Evolutionary conservation across 2,113 vertebrate species (phyloP), one percentile per base, ranked within the genome.

Genomic region (Marmota monax): DNA sequence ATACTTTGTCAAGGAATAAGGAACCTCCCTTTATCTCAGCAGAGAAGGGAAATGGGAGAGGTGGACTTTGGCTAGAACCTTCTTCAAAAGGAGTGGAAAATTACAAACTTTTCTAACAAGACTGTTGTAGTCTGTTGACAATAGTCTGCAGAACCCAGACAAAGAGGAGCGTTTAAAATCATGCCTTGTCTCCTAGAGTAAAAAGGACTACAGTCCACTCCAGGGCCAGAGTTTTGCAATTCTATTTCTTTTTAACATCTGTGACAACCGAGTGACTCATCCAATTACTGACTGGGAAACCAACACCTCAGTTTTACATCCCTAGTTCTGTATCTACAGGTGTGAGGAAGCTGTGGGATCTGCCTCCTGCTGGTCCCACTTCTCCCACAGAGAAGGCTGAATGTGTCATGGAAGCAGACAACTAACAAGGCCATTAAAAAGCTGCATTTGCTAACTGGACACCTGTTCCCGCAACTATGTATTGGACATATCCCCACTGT

Each of bases 301-400:
- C 42, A 88, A 89, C 78, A 94, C 88, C 86, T 96, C 84, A 77
- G 84, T 84, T 83, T 95, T 92, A 79, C 96, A 83, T 91, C 72
- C 96, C 85, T 34, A 37, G 0, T 73, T 79, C 83, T 73, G n/a
- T 77, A 97, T 96, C 95, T 74, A 77, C 96, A 90, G 87, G 48
- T 63, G 34, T 90, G n/a, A 97, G 93, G 76, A 97, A 97, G 79
- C 93, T 91, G 85, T 63, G 61, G 13, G 78, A 92, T 34, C 25
- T 88, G 69, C n/a, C 12, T 39, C 69, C 22, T 8, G 90, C 53
- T 90, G 79, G 78, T 76, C 23, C 97, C 85, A 39, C n/a, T 70
- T 76, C 12, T 2, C 48, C 25, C 37, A 0, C 1, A 25, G 39
- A 85, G 89, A 88, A 97, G 94, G 39, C 1, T 29, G 45, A 29